Evolutionary conservation across 2,797 vertebrate species (phyloP).

Genomic region (Pagetopsis macropterus): DNA sequence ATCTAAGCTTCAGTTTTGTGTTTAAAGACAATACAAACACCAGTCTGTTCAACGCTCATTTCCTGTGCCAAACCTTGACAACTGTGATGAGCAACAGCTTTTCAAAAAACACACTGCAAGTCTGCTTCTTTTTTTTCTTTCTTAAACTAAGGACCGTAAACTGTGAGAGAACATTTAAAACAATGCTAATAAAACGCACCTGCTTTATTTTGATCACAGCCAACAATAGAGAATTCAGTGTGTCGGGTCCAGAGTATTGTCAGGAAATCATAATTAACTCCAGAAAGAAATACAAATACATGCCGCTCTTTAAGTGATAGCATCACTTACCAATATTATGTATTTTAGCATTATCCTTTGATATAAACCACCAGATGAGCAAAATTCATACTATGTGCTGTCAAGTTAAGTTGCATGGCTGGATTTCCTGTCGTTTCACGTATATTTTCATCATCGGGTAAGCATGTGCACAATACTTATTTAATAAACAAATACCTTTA

Average conservation of each 20-base stretch:
- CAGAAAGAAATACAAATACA: slow-evolving; percentile 15
- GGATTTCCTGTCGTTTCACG: not conserved
- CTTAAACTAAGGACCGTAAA: slow-evolving; percentile 29
- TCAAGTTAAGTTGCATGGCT: not conserved
- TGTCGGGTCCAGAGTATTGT: slow-evolving; percentile 2
- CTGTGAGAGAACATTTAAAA: slow-evolving; percentile 34
- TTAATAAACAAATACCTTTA: not conserved
- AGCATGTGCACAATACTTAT: not conserved
- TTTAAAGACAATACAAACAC: slow-evolving; percentile 16
- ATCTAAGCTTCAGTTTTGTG: slow-evolving; percentile 1
- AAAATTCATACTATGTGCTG: not conserved
- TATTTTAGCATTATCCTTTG: not conserved
- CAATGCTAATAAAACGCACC: slow-evolving; percentile 26
- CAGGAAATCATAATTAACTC: slow-evolving; percentile 9
- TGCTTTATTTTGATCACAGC: slow-evolving; percentile 27
- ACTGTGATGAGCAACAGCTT: slow-evolving; percentile 12
- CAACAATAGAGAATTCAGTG: slow-evolving; percentile 11
- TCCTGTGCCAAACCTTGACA: slow-evolving; percentile 25
- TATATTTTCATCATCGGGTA: not conserved
- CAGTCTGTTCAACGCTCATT: not conserved
- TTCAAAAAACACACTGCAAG: slow-evolving; percentile 24
- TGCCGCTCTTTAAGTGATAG: not conserved
- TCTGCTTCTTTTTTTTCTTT: not conserved
- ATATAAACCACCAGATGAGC: not conserved
- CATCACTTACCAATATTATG: not conserved